Evolutionary conservation across 1,140 invertebrate species (phyloP).

Genomic region (Cotesia chilonis): DNA sequence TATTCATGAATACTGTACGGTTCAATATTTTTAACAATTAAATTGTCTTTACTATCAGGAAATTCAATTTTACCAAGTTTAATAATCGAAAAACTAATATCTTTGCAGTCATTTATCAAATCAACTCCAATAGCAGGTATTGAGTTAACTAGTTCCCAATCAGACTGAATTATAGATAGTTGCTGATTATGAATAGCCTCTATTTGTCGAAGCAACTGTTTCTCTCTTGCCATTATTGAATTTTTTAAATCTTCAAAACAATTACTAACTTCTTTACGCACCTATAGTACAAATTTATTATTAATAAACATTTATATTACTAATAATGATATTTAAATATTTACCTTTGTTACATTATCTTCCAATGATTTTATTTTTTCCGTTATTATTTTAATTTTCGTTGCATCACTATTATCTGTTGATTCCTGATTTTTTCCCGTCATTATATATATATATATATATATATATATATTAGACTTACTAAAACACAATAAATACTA

Average conservation of each 20-base stretch:
- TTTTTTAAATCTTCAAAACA: constrained; percentile 64
- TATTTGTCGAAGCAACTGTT: constrained; percentile 66
- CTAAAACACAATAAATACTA: too few relatives aligned
- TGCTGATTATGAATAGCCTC: constrained; percentile 66
- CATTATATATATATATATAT: constrained; percentile 5
- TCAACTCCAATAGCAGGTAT: constrained; percentile 55
- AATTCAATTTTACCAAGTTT: constrained; percentile 65
- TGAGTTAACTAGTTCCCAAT: constrained; percentile 47
- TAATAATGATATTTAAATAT: not conserved
- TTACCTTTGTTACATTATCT: constrained; percentile 50
- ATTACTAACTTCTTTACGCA: constrained; percentile 61
- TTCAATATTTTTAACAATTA: constrained; percentile 55
- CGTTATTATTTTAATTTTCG: constrained; percentile 51
- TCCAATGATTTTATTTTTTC: constrained; percentile 55
- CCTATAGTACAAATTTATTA: constrained; percentile 43
- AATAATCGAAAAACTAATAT: constrained; percentile 60
- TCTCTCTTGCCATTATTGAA: constrained; percentile 63
- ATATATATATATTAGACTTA: not conserved
- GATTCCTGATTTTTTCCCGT: not conserved
- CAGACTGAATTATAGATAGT: constrained; percentile 57
- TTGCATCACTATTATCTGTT: not conserved
- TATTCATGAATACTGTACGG: constrained; percentile 62
- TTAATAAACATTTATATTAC: too few relatives aligned
- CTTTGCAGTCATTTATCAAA: constrained; percentile 50
- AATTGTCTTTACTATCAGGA: constrained; percentile 61